phyloP scores from a whole-genome alignment of 2,113 vertebrate species.

The Oryzias woworae region DNA sequence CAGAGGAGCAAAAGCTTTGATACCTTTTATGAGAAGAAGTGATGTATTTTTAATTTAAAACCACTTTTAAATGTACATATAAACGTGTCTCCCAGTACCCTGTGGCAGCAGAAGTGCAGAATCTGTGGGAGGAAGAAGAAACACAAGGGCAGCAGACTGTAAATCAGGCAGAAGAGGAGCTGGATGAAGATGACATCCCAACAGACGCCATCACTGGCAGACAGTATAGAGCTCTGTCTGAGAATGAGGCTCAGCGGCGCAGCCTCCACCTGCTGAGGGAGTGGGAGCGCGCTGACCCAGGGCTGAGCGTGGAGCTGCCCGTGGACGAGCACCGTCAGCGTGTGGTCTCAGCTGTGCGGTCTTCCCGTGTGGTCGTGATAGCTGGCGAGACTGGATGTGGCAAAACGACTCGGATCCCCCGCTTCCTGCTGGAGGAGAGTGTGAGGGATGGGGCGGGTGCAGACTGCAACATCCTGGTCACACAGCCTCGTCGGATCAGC shows the following conservation, averaged over 20 bases:
- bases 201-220: slow-evolving; percentile 87
- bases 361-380: slow-evolving; percentile 88
- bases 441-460: slow-evolving; percentile 82
- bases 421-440: slow-evolving; percentile 87
- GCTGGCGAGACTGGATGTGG: slow-evolving; percentile 95
- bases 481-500: slow-evolving; percentile 92
- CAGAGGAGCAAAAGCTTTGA: no score
- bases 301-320: slow-evolving; percentile 80
- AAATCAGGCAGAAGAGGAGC: slow-evolving; percentile 43
- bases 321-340: slow-evolving; percentile 85
- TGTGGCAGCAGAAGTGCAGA: slow-evolving; percentile 74
- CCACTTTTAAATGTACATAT: not conserved
- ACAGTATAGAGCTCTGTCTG: slow-evolving; percentile 76
- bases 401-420: slow-evolving; percentile 94
- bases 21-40: no score
- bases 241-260: slow-evolving; percentile 72
- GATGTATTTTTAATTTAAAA: no score
- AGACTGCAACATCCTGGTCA: slow-evolving; percentile 91
- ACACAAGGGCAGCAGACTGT: slow-evolving; percentile 21
- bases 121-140: slow-evolving; percentile 69
- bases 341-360: slow-evolving; percentile 82
- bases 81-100: slow-evolving; percentile 76
- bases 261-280: slow-evolving; percentile 78
- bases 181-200: slow-evolving; percentile 63
- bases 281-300: slow-evolving; percentile 78